Percentiles rank a stretch among this genome's conserved stretches.
Conservation (phyloP, 1,140 invertebrate genomes). For the Drosophila rufa region DNA sequence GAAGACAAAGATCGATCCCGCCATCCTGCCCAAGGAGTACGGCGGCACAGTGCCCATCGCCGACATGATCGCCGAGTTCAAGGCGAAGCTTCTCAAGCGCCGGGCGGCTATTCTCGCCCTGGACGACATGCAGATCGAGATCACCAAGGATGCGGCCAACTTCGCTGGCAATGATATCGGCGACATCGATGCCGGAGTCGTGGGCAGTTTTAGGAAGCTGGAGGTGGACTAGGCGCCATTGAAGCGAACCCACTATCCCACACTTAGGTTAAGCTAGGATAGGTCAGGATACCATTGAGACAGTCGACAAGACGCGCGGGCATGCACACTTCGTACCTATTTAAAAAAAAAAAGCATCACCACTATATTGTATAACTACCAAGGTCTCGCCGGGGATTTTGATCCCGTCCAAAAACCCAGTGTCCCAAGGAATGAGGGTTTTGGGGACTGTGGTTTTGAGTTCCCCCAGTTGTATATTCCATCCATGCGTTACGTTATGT, state of each 20-base stretch:
- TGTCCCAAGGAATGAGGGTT: not conserved
- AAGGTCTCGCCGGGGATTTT: constrained; percentile 20
- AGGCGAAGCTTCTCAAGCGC: constrained; percentile 88
- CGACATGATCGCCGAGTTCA: constrained; percentile 92
- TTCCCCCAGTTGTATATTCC: constrained; percentile 40
- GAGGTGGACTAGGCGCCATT: constrained; percentile 89
- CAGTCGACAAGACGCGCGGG: constrained; percentile 64
- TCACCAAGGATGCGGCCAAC: constrained; percentile 87
- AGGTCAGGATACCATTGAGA: constrained; percentile 75
- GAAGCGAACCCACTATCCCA: not conserved
- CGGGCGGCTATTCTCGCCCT: constrained; percentile 89
- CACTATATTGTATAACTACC: constrained; percentile 59
- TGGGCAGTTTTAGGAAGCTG: constrained; percentile 92
- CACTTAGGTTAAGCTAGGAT: constrained; percentile 63
- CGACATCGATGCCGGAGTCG: constrained; percentile 88
- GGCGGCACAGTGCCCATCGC: constrained; percentile 91
- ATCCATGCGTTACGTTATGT: constrained; percentile 60
- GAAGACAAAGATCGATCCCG: constrained; percentile 89
- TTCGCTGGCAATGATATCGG: constrained; percentile 88
- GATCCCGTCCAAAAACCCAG: constrained; percentile 5
- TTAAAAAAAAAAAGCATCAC: constrained; percentile 38
- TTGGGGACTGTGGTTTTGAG: constrained; percentile 28
- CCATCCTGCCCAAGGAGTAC: constrained; percentile 94
- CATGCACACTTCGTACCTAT: constrained; percentile 62
- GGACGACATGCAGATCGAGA: constrained; percentile 92